Conservation (phyloP, 1,140 invertebrate genomes). For the Ericerus pela region DNA sequence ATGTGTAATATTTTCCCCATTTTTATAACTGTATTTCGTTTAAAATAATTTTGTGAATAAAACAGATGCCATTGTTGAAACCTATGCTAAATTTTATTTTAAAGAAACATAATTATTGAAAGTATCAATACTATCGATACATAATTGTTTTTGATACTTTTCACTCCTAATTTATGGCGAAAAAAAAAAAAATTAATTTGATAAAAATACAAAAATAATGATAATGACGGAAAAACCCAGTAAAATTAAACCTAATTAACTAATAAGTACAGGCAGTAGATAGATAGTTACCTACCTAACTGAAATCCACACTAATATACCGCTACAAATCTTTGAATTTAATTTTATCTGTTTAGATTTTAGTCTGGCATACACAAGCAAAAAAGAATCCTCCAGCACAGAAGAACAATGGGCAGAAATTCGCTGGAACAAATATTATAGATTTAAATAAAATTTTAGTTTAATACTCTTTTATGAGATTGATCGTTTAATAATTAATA, state of each 20-base stretch:
- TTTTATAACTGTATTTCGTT: no score
- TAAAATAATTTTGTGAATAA: no score
- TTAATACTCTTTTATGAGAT: no score
- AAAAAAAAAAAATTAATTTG: neutral
- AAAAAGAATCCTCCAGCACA: conserved; percentile 53
- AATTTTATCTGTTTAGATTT: conserved; percentile 41
- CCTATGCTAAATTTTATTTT: no score
- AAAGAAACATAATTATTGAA: no score
- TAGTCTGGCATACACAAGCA: conserved; percentile 79
- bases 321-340: neutral
- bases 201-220: neutral
- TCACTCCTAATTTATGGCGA: neutral
- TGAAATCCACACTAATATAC: neutral
- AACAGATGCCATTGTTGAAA: no score
- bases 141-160: no score
- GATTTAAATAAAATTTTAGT: conserved; percentile 32
- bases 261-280: no score
- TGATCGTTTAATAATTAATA: no score
- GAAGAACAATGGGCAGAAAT: conserved; percentile 39
- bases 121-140: no score
- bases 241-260: no score
- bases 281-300: neutral
- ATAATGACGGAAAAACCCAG: neutral
- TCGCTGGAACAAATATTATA: conserved; percentile 46
- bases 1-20: no score